phyloP scores from a whole-genome alignment of 2,888 invertebrate genomes.

The Nebria salina region DNA sequence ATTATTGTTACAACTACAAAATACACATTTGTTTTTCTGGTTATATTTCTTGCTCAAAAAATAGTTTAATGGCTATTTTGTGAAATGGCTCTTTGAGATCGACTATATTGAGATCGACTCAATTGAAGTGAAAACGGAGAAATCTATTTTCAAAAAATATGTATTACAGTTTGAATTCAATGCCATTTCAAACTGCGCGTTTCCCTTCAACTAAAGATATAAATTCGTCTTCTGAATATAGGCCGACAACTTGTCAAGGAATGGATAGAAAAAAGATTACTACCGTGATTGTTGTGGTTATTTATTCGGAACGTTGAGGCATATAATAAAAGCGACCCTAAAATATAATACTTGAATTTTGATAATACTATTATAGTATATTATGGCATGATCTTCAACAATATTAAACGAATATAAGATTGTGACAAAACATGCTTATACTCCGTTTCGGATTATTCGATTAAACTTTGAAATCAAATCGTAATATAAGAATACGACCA shows the following conservation, averaged over 20 bases:
- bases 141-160: neutral
- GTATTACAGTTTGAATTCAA: neutral
- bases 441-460: neutral
- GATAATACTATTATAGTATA: neutral
- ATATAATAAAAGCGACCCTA: neutral
- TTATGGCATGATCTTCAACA: neutral
- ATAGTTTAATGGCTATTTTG: no score
- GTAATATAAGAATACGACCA: no score
- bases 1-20: no score
- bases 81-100: no score
- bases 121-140: no score
- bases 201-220: neutral
- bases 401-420: no score
- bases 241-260: neutral
- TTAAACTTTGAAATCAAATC: neutral
- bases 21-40: no score
- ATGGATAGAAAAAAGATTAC: neutral
- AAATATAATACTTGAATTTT: neutral
- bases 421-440: no score
- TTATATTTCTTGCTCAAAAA: no score
- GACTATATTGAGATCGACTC: no score
- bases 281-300: neutral
- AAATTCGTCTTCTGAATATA: neutral
- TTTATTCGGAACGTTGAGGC: neutral
- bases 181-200: neutral